A percentile compares a stretch with the other conserved stretches of the same genome.
Conservation (phyloP, 2,113 vertebrate genomes). For the Rhineura floridana region DNA sequence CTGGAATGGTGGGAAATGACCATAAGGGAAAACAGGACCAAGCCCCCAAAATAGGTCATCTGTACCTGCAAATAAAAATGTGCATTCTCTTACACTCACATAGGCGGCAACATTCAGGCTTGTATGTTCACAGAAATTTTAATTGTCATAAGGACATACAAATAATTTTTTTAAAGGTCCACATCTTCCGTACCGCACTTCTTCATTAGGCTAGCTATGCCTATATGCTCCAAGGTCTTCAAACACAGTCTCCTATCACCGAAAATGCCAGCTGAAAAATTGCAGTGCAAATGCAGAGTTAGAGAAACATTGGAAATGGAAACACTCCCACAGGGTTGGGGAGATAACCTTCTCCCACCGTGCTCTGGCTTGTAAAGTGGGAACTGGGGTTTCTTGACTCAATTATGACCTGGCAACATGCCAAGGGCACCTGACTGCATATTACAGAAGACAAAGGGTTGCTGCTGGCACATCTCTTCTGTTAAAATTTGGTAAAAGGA, state of each 20-base stretch:
- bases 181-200: background rate
- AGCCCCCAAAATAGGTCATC: background rate
- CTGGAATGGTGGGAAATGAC: background rate
- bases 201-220: background rate
- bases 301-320: background rate
- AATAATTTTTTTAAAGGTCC: background rate
- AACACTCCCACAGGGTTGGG: background rate
- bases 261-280: background rate
- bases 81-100: background rate
- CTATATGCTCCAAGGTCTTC: background rate
- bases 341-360: background rate
- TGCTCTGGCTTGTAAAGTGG: background rate
- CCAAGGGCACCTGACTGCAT: too few relatives aligned
- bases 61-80: background rate
- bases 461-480: too few relatives aligned
- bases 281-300: background rate
- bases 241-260: too few relatives aligned
- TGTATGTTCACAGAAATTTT: background rate
- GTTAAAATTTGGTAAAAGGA: background rate
- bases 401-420: background rate
- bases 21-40: background rate
- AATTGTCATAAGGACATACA: conserved; percentile 12
- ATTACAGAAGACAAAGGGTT: background rate
- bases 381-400: background rate
- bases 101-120: background rate